Percentiles rank a stretch among this genome's conserved stretches.
These are phyloP conservation scores for Neostethus bicornis DNA, from an alignment of 2,797 vertebrate genomes.

Conservation along the genomic window DNA sequence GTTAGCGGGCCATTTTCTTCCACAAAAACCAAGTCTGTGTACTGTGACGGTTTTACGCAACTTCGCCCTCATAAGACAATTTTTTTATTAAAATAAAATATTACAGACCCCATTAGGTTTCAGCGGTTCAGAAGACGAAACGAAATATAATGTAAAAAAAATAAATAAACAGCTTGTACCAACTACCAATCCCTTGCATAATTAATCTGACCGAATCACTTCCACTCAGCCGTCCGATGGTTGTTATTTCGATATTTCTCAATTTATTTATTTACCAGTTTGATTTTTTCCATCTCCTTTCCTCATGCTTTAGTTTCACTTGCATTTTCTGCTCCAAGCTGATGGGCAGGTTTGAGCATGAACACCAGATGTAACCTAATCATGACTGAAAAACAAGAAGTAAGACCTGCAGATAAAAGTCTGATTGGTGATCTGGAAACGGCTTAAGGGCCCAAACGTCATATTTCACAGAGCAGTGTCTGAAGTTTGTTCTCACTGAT, in stretches of 20 bases:
- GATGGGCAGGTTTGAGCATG: neutral
- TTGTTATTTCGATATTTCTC: too few species aligned
- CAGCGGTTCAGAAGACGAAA: too few species aligned
- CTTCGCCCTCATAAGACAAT: too few species aligned
- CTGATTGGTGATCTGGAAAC: conserved; percentile 1
- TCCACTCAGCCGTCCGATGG: neutral
- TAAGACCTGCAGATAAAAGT: neutral
- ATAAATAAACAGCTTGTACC: too few species aligned
- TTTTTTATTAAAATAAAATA: too few species aligned
- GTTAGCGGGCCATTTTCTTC: too few species aligned
- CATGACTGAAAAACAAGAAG: neutral
- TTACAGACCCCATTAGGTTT: too few species aligned
- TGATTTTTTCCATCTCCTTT: too few species aligned
- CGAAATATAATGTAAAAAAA: too few species aligned
- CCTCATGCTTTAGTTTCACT: neutral
- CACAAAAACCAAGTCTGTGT: too few species aligned
- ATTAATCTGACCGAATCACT: neutral
- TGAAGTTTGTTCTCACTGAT: neutral
- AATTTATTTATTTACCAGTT: too few species aligned
- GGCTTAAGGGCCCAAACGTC: neutral
- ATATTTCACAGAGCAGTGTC: neutral
- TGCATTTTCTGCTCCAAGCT: neutral
- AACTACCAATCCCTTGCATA: conserved; percentile 5
- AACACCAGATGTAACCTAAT: neutral
- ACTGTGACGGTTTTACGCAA: too few species aligned